Percentiles rank a stretch among this genome's conserved stretches.
Conservation (phyloP, 2,113 vertebrate genomes). For the Chaenocephalus aceratus region DNA sequence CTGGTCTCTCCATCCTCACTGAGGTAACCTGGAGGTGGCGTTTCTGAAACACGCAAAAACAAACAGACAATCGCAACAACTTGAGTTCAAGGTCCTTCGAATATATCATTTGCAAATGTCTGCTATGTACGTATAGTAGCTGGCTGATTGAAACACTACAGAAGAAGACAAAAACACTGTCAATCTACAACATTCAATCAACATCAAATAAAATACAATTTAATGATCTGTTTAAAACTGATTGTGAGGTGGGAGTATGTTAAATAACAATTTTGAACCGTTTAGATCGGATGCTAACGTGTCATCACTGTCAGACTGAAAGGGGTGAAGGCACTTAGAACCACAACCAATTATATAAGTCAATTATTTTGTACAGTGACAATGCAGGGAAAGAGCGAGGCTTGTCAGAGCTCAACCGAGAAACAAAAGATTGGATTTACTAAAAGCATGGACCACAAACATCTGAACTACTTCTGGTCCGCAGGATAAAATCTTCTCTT, state of each 20-base stretch:
- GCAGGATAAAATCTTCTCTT: background rate
- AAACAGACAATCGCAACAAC: background rate
- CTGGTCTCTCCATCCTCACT: conserved; percentile 99
- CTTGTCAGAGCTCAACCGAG: background rate
- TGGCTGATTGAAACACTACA: background rate
- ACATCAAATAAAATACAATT: background rate
- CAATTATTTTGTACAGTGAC: background rate
- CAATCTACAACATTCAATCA: no score
- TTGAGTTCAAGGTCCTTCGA: background rate
- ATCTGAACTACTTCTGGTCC: background rate
- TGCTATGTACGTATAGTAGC: background rate
- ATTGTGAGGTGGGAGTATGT: background rate
- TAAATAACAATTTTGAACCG: background rate
- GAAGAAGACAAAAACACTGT: background rate
- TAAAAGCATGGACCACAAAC: background rate
- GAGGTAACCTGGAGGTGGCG: conserved; percentile 97
- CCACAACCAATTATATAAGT: background rate
- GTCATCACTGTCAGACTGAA: background rate
- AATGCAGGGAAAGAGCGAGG: background rate
- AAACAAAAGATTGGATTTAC: background rate
- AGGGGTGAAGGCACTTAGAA: background rate
- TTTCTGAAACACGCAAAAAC: conserved; percentile 85
- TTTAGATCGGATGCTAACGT: background rate
- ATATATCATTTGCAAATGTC: background rate
- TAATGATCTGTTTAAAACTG: no score